A percentile compares a stretch with the other conserved stretches of the same genome.
Evolutionary conservation across 2,888 invertebrate genomes (phyloP).

Genomic region (Malacosoma neustria): DNA sequence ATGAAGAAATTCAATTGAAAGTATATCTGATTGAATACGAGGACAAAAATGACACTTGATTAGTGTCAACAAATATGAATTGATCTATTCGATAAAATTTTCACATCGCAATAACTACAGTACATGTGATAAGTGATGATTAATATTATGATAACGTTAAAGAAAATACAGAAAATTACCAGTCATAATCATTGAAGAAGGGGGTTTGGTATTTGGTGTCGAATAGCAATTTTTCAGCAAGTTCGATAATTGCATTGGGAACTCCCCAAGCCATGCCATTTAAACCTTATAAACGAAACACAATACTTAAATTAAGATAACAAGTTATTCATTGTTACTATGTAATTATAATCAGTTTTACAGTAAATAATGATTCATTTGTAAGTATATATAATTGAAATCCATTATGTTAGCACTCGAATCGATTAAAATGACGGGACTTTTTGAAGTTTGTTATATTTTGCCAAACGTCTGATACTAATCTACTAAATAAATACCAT

Average conservation of each 20-base stretch:
- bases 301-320: no score
- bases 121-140: background rate
- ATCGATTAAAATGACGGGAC: no score
- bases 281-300: constrained; percentile 28
- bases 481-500: no score
- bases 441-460: no score
- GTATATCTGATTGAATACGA: background rate
- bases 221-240: constrained; percentile 49
- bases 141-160: background rate
- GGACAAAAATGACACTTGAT: background rate
- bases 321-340: no score
- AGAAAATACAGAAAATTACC: constrained; percentile 28
- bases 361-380: no score
- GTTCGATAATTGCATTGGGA: constrained; percentile 50
- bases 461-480: no score
- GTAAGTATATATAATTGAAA: background rate
- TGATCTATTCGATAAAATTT: background rate
- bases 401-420: no score
- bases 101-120: background rate
- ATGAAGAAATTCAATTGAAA: no score
- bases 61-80: background rate
- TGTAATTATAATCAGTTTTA: no score
- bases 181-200: constrained; percentile 65
- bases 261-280: constrained; percentile 63
- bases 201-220: constrained; percentile 58